Conservation (phyloP, 2,113 vertebrate genomes). For the Myocastor coypus region DNA sequence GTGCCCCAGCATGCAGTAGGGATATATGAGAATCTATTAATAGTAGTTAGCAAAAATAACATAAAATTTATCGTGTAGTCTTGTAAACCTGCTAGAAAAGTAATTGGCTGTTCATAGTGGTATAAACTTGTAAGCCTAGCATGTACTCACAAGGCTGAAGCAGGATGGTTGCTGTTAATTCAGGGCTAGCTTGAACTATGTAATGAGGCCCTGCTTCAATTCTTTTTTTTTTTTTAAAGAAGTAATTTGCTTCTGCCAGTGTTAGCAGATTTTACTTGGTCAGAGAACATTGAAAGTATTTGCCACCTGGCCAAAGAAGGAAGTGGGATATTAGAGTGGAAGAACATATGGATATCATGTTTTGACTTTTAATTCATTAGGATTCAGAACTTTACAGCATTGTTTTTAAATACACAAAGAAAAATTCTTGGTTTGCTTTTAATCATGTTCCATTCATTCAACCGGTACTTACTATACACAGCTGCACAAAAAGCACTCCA, state of each 20-base stretch:
- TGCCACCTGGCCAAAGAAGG: neutral
- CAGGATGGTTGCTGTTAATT: neutral
- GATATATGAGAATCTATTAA: neutral
- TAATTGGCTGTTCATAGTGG: neutral
- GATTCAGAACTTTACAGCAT: neutral
- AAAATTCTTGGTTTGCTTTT: neutral
- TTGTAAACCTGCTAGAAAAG: neutral
- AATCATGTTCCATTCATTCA: constrained; percentile 8
- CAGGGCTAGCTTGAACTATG: neutral
- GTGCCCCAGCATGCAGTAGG: neutral
- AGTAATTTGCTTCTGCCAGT: neutral
- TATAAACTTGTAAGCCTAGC: neutral
- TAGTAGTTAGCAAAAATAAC: constrained; percentile 21
- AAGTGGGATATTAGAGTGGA: neutral
- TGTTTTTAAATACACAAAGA: neutral
- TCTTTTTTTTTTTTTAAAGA: neutral
- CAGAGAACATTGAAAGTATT: neutral
- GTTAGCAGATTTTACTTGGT: neutral
- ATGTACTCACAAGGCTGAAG: neutral
- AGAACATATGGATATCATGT: neutral
- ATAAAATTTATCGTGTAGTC: neutral
- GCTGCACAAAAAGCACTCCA: neutral
- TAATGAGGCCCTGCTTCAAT: neutral
- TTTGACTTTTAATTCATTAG: constrained; percentile 47
- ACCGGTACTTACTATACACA: neutral